phyloP scores from a whole-genome alignment of 2,797 vertebrate genomes.

The Tangara arthus region DNA sequence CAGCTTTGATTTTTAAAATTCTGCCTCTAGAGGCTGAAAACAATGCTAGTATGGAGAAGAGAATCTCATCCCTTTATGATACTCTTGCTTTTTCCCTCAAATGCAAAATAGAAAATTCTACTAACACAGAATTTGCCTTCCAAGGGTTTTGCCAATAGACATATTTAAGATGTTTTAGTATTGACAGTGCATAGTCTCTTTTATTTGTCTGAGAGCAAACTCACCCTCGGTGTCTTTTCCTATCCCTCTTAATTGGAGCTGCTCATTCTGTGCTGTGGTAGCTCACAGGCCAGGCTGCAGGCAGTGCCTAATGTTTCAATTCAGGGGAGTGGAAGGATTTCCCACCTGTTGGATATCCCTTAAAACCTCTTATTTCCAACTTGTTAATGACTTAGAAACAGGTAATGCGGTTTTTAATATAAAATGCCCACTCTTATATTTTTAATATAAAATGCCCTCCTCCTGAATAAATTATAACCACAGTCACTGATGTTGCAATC shows the following conservation, averaged over 20 bases:
- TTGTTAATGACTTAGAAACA: background rate
- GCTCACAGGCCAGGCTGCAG: background rate
- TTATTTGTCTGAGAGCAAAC: background rate
- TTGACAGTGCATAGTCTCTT: background rate
- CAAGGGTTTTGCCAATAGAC: background rate
- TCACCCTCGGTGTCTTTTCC: background rate
- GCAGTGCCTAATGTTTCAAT: background rate
- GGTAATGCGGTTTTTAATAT: background rate
- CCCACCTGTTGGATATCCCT: background rate
- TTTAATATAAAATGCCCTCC: background rate
- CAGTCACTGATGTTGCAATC: accelerated
- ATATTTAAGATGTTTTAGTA: background rate
- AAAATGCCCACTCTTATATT: background rate
- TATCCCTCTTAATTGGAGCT: background rate
- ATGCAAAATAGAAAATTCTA: background rate
- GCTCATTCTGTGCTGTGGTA: background rate
- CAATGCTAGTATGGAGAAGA: background rate
- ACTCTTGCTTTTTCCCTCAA: background rate
- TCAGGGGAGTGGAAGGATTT: background rate
- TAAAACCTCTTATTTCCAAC: background rate
- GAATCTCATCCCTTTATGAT: background rate
- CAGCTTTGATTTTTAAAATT: background rate
- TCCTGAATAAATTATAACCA: background rate
- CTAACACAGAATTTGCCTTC: background rate
- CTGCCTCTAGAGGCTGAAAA: background rate